These are phyloP conservation scores for Eulemur rubriventer DNA, from an alignment of 2,797 vertebrate species.

Conservation along the genomic window DNA sequence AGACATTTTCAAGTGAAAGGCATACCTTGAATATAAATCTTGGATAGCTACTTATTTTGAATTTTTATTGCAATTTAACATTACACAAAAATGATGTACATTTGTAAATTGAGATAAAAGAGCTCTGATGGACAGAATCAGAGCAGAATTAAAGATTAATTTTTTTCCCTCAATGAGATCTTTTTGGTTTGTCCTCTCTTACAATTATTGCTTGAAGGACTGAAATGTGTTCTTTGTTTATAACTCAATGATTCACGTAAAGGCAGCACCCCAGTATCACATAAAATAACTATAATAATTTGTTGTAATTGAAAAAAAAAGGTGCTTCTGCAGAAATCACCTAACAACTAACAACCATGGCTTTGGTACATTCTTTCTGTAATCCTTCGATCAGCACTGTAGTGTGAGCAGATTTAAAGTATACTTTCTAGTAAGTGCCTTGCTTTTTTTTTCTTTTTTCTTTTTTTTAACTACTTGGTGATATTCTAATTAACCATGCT, in stretches of 20 bases:
- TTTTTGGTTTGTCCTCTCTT: slow-evolving; percentile 49
- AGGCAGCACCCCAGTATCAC: slow-evolving; percentile 37
- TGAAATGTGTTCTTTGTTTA: slow-evolving; percentile 64
- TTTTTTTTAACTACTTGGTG: slow-evolving; percentile 83
- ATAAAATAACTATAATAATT: slow-evolving; percentile 69
- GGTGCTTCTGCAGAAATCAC: slow-evolving; percentile 53
- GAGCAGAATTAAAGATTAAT: slow-evolving; percentile 55
- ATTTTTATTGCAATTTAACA: slow-evolving; percentile 37
- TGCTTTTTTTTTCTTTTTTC: background rate
- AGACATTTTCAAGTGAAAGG: slow-evolving; percentile 32
- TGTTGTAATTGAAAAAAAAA: slow-evolving; percentile 73
- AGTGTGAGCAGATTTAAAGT: slow-evolving; percentile 53
- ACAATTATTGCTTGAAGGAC: slow-evolving; percentile 44
- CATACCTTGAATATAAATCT: slow-evolving; percentile 41
- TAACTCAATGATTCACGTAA: slow-evolving; percentile 56
- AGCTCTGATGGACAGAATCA: slow-evolving; percentile 48
- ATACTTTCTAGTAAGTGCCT: slow-evolving; percentile 57
- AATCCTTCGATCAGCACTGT: slow-evolving; percentile 39
- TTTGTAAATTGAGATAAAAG: slow-evolving; percentile 64
- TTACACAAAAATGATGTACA: slow-evolving; percentile 25
- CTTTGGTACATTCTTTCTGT: slow-evolving; percentile 27
- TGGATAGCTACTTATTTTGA: slow-evolving; percentile 28
- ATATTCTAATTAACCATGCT: slow-evolving; percentile 86
- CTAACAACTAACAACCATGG: slow-evolving; percentile 31
- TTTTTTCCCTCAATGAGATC: slow-evolving; percentile 42